Evolutionary conservation across 2,797 vertebrate species (phyloP), one percentile per base, ranked within the genome.

Genomic region (Cyclura pinguis): DNA sequence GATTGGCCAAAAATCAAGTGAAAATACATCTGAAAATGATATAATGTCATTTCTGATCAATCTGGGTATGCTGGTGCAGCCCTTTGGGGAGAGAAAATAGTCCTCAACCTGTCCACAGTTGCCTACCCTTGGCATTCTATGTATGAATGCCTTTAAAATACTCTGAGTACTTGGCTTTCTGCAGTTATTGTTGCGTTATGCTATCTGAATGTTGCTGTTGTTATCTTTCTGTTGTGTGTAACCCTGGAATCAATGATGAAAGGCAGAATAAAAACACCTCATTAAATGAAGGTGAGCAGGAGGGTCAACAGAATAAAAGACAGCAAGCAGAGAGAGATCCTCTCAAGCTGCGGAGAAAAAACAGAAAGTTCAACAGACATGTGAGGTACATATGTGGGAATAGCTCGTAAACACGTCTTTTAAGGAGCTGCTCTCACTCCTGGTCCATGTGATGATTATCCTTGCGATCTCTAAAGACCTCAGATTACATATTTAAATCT

Each of bases 401-500:
- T n/a, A 86, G 38, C 67, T 91, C 78, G 42, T 52, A 90, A 90
- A 81, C 90, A 90, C 24, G 83, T 55, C 42, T 91, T 16, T 91
- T 80, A 88, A 94, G 94, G 80, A 50, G 38, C 35, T 1, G 0
- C 72, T 93, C 27, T 64, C 95, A 95, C 95, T 93, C 93, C 93
- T 94, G 86, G 95, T 93, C 93, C 94, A 95, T 93, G 93, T 96
- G 95, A 91, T 92, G 96, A 94, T 95, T 94, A 92, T 74, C 59
- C 3, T 87, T 52, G 47, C 42, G 47, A n/a, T 14, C 88, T 91
- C 92, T 47, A 91, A 92, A 3, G 8, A 94, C 94, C 92, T 96
- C 92, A 87, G 47, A 88, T 95, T 95, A 95, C 93, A 94, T 91
- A 88, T 93, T 95, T 81, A 94, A 88, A 62, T 80, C 82, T 92